Conservation (phyloP, 1,140 invertebrate genomes). For the Antheraea mylitta region DNA sequence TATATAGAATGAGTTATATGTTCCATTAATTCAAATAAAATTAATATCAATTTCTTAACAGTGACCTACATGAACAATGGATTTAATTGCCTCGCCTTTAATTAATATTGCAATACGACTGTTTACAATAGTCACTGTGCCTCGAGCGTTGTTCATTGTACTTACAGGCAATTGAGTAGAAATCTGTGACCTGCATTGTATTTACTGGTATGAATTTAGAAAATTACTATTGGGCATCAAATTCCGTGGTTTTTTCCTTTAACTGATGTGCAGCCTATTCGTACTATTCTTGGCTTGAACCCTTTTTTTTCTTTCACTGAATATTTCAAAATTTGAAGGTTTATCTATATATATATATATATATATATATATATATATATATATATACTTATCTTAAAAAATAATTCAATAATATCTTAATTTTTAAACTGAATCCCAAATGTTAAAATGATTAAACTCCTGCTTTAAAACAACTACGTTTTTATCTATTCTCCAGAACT, state of each 20-base stretch:
- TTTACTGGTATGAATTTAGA: background rate
- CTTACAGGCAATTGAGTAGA: conserved; percentile 11
- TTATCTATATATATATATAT: too few relatives aligned
- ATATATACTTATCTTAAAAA: too few relatives aligned
- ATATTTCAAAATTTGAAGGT: too few relatives aligned
- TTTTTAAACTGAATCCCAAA: too few relatives aligned
- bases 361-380: too few relatives aligned
- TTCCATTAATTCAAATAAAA: background rate
- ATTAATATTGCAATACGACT: conserved; percentile 35
- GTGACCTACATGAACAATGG: conserved; percentile 9
- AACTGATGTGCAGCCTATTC: background rate
- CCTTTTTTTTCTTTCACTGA: too few relatives aligned
- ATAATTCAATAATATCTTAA: too few relatives aligned
- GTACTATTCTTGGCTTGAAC: too few relatives aligned
- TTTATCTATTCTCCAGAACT: too few relatives aligned
- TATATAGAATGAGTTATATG: background rate
- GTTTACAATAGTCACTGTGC: conserved; percentile 32
- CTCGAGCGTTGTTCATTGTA: conserved; percentile 21
- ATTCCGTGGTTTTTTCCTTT: background rate
- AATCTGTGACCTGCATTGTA: conserved; percentile 7
- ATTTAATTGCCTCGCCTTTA: conserved; percentile 37
- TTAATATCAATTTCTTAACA: conserved; percentile 1
- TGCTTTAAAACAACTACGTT: too few relatives aligned
- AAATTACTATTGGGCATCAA: background rate
- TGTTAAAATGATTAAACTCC: too few relatives aligned